Conservation (phyloP, 2,113 vertebrate species). For the Lontra canadensis region DNA sequence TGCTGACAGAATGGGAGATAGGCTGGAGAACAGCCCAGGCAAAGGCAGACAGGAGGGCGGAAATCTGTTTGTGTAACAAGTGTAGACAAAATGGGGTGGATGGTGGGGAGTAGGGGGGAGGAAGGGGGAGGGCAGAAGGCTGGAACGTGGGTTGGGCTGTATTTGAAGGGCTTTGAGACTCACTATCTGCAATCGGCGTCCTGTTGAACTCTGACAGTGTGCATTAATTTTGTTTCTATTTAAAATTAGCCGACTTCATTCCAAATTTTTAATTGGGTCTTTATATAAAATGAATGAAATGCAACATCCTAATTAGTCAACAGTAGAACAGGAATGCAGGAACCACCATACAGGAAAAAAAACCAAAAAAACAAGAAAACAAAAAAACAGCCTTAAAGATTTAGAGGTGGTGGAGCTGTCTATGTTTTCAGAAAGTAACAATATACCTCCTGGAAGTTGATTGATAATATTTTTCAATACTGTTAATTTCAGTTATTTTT, state of each 20-base stretch:
- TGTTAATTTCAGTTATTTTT: conserved; percentile 34
- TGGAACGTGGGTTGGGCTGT: background rate
- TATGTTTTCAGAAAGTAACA: conserved; percentile 14
- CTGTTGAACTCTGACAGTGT: background rate
- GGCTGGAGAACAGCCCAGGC: background rate
- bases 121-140: background rate
- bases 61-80: background rate
- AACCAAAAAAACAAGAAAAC: background rate
- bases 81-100: background rate
- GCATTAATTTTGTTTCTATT: background rate
- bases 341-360: background rate
- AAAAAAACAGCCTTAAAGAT: background rate
- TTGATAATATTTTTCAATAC: background rate
- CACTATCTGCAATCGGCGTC: background rate
- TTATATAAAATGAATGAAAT: background rate
- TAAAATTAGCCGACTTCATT: background rate
- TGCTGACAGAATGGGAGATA: background rate
- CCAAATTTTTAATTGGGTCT: background rate
- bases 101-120: background rate
- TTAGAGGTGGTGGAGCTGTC: background rate
- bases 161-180: background rate
- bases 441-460: background rate
- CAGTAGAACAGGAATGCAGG: background rate
- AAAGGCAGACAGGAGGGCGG: background rate
- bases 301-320: background rate